Base-by-base conservation (phyloP, 23 tunicate genomes). In the Halocynthia roretzi region DNA sequence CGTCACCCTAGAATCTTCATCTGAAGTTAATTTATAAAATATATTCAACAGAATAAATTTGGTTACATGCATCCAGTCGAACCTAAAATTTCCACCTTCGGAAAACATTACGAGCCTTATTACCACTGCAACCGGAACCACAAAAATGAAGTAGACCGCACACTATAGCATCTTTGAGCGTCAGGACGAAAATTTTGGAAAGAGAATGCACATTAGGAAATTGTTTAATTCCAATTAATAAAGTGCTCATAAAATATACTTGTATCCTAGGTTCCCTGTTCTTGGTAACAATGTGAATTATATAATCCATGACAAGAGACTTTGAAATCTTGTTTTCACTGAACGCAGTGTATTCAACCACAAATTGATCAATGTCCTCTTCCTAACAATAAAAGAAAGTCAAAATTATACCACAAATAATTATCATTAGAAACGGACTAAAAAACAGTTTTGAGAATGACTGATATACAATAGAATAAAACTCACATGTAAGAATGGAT, bases 261-360 rank as follows among this genome's bases (percentile, higher is more conserved):
- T 77, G 61, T 8, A 92, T 68, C 61, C 98, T 82, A 12, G 98
- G 98, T 70, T 92, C 98, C 62, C 82, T 92, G 56, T 86, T 78
- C 71, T 86, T 92, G 21, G 71, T 70, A 8, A 78, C 75, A 31
- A 76, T 66, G 69, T 92, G 89, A 50, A 92, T 83, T 53, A 82
- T 72, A 77, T 83, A 92, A 54, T 78, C 93, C 55, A 86, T 71
- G 51, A 92, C 84, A 9, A 92, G 68, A 31, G 79, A 71, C 58
- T 86, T 86, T 5, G 98, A 92, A 11, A 92, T 82, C 78, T 92
- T 92, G 72, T 92, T 92, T 70, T 92, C 92, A 69, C 92, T 80
- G 76, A 86, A 86, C 7, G 98, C 88, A 23, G 71, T 79, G 71
- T 72, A 92, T 75, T 92, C 98, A 76, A 86, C 70, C 5, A 83